Evolutionary conservation across 1,140 invertebrate species (phyloP).

Genomic region (Drosophila novamexicana): DNA sequence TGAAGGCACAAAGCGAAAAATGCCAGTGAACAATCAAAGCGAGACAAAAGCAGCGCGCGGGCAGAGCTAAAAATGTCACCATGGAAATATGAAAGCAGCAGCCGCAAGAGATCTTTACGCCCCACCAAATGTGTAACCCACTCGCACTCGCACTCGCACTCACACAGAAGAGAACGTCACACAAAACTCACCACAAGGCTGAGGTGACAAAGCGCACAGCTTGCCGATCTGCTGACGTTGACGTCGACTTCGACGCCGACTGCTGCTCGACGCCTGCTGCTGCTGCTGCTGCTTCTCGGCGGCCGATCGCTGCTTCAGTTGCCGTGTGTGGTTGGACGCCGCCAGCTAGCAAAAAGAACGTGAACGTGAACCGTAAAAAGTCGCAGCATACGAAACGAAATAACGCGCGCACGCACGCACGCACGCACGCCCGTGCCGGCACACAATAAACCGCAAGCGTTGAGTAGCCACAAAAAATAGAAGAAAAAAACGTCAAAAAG

Average conservation of each 20-base stretch:
- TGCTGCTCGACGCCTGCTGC: neutral
- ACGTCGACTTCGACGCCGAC: neutral
- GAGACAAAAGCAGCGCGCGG: slow-evolving; percentile 53
- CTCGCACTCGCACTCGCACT: slow-evolving; percentile 1
- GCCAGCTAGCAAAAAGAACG: slow-evolving; percentile 55
- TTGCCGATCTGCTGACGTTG: slow-evolving; percentile 21
- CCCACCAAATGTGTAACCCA: slow-evolving; percentile 5
- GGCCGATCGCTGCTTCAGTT: slow-evolving; percentile 51
- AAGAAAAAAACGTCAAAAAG: neutral
- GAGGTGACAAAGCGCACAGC: slow-evolving; percentile 62
- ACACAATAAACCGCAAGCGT: neutral
- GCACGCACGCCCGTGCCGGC: neutral
- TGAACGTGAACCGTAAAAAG: slow-evolving; percentile 32
- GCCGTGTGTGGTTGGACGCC: slow-evolving; percentile 73
- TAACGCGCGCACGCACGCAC: slow-evolving; percentile 15
- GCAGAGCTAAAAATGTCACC: slow-evolving; percentile 47
- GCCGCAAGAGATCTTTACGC: slow-evolving; percentile 32
- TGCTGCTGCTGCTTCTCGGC: slow-evolving; percentile 15
- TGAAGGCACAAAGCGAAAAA: slow-evolving; percentile 76
- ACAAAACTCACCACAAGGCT: slow-evolving; percentile 41
- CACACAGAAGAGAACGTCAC: slow-evolving; percentile 13
- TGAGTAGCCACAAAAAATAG: neutral
- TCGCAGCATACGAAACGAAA: slow-evolving; percentile 20
- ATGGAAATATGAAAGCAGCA: slow-evolving; percentile 44
- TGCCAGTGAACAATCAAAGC: slow-evolving; percentile 66